Evolutionary conservation across 2,888 invertebrate species (phyloP), one percentile per base, ranked within the genome.

Genomic region (Candidula unifasciata): DNA sequence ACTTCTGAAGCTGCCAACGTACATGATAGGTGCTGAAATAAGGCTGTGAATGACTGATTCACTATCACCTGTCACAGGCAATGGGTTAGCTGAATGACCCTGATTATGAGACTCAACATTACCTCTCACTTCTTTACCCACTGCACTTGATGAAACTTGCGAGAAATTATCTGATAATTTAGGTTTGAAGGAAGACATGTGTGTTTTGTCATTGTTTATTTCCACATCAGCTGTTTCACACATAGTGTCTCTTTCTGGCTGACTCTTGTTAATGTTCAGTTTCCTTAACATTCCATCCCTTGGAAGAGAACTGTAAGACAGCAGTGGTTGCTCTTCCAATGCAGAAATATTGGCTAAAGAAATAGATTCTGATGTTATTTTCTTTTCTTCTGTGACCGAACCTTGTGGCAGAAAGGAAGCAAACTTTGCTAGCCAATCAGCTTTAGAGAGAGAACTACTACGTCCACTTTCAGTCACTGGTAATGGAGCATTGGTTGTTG

Each of bases 341-440:
- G 60, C 64, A 64, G 66, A n/a, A 5, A 3, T 33, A 44, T 21
- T 33, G 27, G 66, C 1, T 24, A 52, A 68, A 3, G 79, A 30
- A 18, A 35, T 0, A n/a, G 79, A 37, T 64, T 35, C 33, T n/a
- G 78, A 18, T 52, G 13, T 37, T 71, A 60, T 60, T 57, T 13
- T 71, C 5, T 21, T 69, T 3, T 69, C 27, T 27, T n/a, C 57
- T 57, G 69, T 21, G 2, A 30, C 77, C 3, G 60, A 54, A 35
- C 76, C 80, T 24, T 52, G 76, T 5, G 84, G 84, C 3, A 84
- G 80, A 57, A 52, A 84, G 3, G 80, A 79, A 13, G 84, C 80
- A 54, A 84, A 84, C 37, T 84, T 84, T 30, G 84, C 84, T 54
- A 84, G 68, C 84, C 84, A 84, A 18, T 84, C 84, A 52, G 80